A percentile compares a stretch with the other conserved stretches of the same genome.
Conservation (phyloP, 2,888 invertebrate species). For the Netelia inedita region DNA sequence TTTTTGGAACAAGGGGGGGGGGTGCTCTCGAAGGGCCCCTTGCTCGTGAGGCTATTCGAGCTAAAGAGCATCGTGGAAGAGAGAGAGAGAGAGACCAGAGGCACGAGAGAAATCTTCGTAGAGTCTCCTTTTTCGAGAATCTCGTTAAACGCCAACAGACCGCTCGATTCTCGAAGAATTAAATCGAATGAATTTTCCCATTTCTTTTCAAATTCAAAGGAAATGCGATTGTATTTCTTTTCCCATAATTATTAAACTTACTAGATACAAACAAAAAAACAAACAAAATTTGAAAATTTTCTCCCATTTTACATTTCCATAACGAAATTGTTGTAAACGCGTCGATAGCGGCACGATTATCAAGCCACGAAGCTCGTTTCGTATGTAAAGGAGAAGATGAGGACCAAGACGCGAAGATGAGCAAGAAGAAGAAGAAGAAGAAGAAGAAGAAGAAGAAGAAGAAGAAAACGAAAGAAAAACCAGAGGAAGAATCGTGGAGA, state of each 20-base stretch:
- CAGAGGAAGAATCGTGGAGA: slow-evolving; percentile 43
- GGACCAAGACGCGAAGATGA: background rate
- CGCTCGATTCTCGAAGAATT: background rate
- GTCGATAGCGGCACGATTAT: background rate
- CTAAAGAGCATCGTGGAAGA: too few relatives aligned
- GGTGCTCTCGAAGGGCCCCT: background rate
- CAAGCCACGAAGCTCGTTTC: background rate
- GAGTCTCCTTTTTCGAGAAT: background rate
- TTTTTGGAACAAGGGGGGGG: background rate
- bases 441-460: slow-evolving; percentile 6
- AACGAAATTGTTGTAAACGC: background rate
- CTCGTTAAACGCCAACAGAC: background rate
- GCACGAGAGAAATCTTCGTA: background rate
- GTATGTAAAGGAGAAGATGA: slow-evolving; percentile 6
- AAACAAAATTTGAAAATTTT: background rate
- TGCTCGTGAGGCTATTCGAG: too few relatives aligned
- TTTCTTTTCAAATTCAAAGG: too few relatives aligned
- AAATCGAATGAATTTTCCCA: background rate
- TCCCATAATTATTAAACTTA: too few relatives aligned
- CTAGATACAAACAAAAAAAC: background rate
- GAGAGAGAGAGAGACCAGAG: background rate
- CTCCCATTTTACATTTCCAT: too few relatives aligned
- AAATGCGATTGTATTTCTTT: too few relatives aligned
- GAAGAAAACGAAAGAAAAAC: background rate
- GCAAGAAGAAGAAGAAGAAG: slow-evolving; percentile 4